A percentile compares a stretch with the other conserved stretches of the same genome.
These are phyloP conservation scores for Rhyacophila evoluta DNA, from an alignment of 2,888 invertebrate species.

Conservation along the genomic window DNA sequence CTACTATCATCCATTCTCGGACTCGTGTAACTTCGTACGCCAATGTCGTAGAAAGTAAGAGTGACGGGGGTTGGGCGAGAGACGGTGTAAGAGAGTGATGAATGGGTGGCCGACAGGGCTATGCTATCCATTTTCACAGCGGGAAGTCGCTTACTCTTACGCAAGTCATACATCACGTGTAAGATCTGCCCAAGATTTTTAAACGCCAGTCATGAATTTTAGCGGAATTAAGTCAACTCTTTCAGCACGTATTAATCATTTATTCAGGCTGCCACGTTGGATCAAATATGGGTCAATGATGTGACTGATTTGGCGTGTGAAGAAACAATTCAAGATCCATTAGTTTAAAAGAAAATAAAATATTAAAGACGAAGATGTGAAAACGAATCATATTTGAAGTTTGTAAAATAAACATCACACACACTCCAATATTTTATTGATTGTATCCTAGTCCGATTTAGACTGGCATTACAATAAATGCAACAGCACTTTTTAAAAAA, in stretches of 20 bases:
- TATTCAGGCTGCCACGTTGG: background rate
- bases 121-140: slow-evolving; percentile 51
- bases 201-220: slow-evolving; percentile 17
- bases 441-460: no score
- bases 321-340: no score
- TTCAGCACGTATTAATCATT: background rate
- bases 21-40: background rate
- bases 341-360: no score
- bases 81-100: slow-evolving; percentile 53
- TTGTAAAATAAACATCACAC: no score
- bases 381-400: no score
- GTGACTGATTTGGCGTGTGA: background rate
- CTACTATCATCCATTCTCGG: no score
- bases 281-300: background rate
- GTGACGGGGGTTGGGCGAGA: slow-evolving; percentile 36
- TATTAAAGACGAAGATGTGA: no score
- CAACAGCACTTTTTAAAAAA: no score
- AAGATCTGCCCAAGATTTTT: slow-evolving; percentile 23
- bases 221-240: slow-evolving; percentile 24
- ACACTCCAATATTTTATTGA: no score
- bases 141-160: slow-evolving; percentile 45
- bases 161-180: slow-evolving; percentile 36
- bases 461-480: no score
- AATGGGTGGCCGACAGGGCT: slow-evolving; percentile 53
- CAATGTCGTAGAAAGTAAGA: background rate